These are phyloP conservation scores for Bujurquina vittata DNA, from an alignment of 2,113 vertebrate genomes.

Conservation along the genomic window DNA sequence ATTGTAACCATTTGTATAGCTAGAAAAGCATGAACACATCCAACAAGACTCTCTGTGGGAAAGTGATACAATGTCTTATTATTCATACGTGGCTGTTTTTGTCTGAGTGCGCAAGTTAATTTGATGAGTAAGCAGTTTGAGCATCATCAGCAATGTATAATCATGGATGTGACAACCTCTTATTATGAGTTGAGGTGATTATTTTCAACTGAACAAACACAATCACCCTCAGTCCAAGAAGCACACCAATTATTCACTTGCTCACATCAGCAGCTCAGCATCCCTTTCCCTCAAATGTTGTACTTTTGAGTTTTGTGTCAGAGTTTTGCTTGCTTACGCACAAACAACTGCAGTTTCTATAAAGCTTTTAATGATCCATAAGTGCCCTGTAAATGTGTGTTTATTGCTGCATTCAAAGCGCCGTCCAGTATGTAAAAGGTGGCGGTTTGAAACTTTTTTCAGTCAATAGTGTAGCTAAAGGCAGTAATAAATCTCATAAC, in stretches of 20 bases:
- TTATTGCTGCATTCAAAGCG: slow-evolving; percentile 25
- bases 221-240: slow-evolving; percentile 41
- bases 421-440: not conserved
- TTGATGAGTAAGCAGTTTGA: slow-evolving; percentile 53
- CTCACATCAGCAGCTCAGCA: slow-evolving; percentile 32
- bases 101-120: slow-evolving; percentile 36
- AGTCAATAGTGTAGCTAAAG: not conserved
- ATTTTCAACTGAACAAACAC: slow-evolving; percentile 70
- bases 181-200: slow-evolving; percentile 73
- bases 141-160: slow-evolving; percentile 65
- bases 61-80: slow-evolving; percentile 18
- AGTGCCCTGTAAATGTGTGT: slow-evolving; percentile 44
- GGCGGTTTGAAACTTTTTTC: not conserved
- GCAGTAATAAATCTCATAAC: not conserved
- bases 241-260: slow-evolving; percentile 54
- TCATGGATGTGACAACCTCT: slow-evolving; percentile 71
- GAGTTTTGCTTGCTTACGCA: slow-evolving; percentile 1
- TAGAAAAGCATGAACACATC: not conserved
- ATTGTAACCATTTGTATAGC: not conserved
- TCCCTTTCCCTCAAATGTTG: slow-evolving; percentile 4
- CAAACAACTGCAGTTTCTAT: slow-evolving; percentile 16
- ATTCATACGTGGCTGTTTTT: slow-evolving; percentile 36
- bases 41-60: not conserved
- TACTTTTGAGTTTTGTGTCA: slow-evolving; percentile 7
- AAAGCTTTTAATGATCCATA: slow-evolving; percentile 40